phyloP scores from a whole-genome alignment of 2,888 invertebrate species.

The Drosophila anomelani region DNA sequence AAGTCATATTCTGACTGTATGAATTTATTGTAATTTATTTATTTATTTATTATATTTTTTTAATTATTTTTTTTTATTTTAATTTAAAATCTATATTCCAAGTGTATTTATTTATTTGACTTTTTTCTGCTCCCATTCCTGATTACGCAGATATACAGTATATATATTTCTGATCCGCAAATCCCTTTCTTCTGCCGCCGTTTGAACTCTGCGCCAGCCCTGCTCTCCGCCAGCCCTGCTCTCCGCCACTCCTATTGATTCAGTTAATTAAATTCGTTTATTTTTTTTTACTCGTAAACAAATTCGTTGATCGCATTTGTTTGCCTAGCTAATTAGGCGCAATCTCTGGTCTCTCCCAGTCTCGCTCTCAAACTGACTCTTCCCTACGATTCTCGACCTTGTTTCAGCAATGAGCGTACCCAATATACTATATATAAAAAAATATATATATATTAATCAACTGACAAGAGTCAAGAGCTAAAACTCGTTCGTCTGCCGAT shows the following conservation, averaged over 20 bases:
- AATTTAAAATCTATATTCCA: neutral
- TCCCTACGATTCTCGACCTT: slow-evolving; percentile 35
- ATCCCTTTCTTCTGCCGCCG: slow-evolving; percentile 24
- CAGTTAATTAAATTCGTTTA: slow-evolving; percentile 68
- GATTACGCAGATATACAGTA: slow-evolving; percentile 57
- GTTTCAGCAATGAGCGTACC: slow-evolving; percentile 16
- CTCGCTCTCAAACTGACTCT: neutral
- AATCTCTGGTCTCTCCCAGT: neutral
- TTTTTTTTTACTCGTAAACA: slow-evolving; percentile 37
- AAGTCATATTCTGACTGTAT: no score
- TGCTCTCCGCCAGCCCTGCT: slow-evolving; percentile 2
- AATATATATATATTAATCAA: slow-evolving; percentile 38
- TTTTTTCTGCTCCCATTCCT: neutral
- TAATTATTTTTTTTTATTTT: neutral
- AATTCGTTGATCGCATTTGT: slow-evolving; percentile 47
- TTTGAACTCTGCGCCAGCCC: slow-evolving; percentile 43
- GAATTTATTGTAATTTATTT: no score
- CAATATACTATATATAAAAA: slow-evolving; percentile 6
- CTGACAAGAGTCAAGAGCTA: slow-evolving; percentile 42
- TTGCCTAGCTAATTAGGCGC: slow-evolving; percentile 55
- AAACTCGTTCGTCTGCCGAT: slow-evolving; percentile 38
- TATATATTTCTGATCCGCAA: slow-evolving; percentile 36
- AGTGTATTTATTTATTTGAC: neutral
- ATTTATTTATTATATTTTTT: no score
- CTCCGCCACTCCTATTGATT: slow-evolving; percentile 57